phyloP scores from a whole-genome alignment of 2,113 vertebrate species.

The Ursus arctos region DNA sequence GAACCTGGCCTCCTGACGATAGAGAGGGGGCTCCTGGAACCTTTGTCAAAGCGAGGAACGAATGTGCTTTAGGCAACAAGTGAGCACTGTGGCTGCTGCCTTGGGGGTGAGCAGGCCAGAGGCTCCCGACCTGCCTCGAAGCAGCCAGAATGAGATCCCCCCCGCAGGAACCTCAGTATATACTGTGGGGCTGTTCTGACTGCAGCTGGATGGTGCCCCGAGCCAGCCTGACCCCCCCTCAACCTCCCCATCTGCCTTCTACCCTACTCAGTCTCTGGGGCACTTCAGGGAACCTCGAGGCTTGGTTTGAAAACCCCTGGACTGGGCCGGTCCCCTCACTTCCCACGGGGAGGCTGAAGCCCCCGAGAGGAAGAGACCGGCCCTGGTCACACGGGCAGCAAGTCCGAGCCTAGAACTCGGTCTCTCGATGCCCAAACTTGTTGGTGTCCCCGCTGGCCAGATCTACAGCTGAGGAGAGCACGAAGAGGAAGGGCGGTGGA shows the following conservation, averaged over 20 bases:
- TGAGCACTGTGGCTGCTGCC: background rate
- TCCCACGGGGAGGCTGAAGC: background rate
- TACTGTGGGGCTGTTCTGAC: background rate
- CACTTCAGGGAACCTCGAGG: background rate
- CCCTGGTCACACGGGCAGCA: background rate
- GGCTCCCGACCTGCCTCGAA: background rate
- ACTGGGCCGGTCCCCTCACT: background rate
- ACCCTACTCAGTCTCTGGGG: background rate
- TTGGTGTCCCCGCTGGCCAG: background rate
- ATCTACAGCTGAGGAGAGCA: background rate
- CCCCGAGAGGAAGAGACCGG: background rate
- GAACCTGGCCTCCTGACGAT: background rate
- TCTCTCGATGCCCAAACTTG: background rate
- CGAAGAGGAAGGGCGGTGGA: fast-evolving
- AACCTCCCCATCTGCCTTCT: background rate
- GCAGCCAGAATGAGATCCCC: background rate
- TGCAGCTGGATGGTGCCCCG: background rate
- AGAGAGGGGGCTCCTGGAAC: background rate
- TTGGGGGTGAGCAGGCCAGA: background rate
- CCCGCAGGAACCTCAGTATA: fast-evolving
- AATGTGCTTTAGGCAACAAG: fast-evolving
- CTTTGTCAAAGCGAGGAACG: background rate
- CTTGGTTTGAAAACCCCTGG: background rate
- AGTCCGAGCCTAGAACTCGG: background rate
- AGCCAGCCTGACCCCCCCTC: background rate